Evolutionary conservation across 2,797 vertebrate genomes (phyloP), one percentile per base, ranked within the genome.

Genomic region (Calcarius lapponicus): DNA sequence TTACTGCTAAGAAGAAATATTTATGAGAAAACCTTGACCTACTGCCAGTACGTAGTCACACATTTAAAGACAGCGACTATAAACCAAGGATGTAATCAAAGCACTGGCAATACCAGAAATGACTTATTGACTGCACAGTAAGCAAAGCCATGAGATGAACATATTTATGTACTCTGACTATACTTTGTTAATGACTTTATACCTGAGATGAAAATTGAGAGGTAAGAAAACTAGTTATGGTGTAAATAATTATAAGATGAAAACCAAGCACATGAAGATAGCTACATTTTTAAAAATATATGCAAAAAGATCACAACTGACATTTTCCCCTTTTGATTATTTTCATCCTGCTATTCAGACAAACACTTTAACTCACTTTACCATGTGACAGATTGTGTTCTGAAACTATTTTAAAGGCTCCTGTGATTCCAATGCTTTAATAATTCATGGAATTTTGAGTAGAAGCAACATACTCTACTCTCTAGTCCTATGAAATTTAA

Each of bases 171-270:
- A 69, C 58, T 92, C 43, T 16, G 17, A 91, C 56, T 83, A 34
- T 34, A 87, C 48, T 47, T 74, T 51, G 71, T 34, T 80, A 87
- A 69, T 86, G 82, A 91, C 56, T 66, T 88, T 57, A 87, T 88
- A 95, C 93, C 94, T 73, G 93, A 96, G 93, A 96, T 95, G 91
- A 95, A 90, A 93, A 86, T 7, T 42, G 64, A 92, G 88, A 88
- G 80, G 90, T 92, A 95, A 95, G 72, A 95, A 70, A 88, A 74
- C 43, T 72, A 84, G 48, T 65, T 82, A 88, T 45, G 53, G 42
- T 61, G 17, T 71, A 92, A 90, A 26, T 80, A 90, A 73, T 53
- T 65, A 48, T 6, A 76, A 92, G 47, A 80, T 69, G 75, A 69
- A 80, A 58, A 86, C 21, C 28, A 71, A 61, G n/a, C 13, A 74